A percentile compares a stretch with the other conserved stretches of the same genome.
Evolutionary conservation across 2,888 invertebrate species (phyloP).

Genomic region (Synanthedon tipuliformis): DNA sequence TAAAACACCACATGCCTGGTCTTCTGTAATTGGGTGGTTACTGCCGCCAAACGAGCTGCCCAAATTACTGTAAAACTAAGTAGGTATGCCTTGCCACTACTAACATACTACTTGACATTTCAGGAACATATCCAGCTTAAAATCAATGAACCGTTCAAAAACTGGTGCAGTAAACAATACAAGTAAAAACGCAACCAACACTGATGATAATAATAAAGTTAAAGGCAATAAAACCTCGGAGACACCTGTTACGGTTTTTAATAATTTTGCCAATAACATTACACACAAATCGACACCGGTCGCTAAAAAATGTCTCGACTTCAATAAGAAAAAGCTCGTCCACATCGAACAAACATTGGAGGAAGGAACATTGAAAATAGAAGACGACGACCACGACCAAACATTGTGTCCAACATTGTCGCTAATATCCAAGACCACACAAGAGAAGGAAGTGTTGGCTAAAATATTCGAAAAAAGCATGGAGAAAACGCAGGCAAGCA

Average conservation of each 20-base stretch:
- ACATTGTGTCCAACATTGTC: conserved; percentile 36
- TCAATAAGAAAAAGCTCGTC: conserved; percentile 12
- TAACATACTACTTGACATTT: too few relatives aligned
- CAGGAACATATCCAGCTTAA: too few relatives aligned
- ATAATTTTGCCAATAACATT: conserved; percentile 46
- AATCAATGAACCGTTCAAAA: too few relatives aligned
- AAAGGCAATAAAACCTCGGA: conserved; percentile 21
- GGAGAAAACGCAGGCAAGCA: conserved; percentile 7
- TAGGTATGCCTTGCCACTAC: too few relatives aligned
- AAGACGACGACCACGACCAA: conserved; percentile 28
- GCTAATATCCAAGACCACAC: conserved; percentile 36
- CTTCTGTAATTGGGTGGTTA: too few relatives aligned
- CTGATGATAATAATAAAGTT: conserved; percentile 20
- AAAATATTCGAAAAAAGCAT: conserved; percentile 42
- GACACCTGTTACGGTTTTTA: conserved; percentile 41
- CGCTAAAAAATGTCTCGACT: conserved; percentile 50
- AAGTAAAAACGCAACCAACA: conserved; percentile 21
- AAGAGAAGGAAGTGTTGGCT: conserved; percentile 48
- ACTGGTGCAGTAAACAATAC: conserved; percentile 24
- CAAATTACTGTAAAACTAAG: too few relatives aligned
- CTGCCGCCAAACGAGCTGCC: too few relatives aligned
- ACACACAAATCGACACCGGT: conserved; percentile 54
- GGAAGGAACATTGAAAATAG: neutral
- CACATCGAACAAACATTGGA: neutral
- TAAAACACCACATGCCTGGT: too few relatives aligned